Evolutionary conservation across 2,888 invertebrate species (phyloP), one percentile per base, ranked within the genome.

Genomic region (Andrena bicolor): DNA sequence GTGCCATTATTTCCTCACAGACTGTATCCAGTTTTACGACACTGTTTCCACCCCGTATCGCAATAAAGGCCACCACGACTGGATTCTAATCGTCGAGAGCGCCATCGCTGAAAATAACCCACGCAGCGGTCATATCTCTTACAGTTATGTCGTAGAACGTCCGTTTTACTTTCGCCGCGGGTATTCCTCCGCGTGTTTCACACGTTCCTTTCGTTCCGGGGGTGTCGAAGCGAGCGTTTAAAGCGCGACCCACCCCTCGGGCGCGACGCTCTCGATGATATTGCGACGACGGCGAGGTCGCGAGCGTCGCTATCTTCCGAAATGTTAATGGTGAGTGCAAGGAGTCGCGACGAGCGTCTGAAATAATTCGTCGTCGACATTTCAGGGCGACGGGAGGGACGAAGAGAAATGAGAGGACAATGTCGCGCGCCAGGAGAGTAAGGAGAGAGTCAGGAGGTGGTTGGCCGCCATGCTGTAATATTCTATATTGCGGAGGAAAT

Each of bases 321-420:
- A 76, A 80, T 69, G 83, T 80, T 76, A 73, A 84, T 79, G 84
- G 75, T 56, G 60, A 70, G 71, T 53, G n/a, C 41, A 70, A 65
- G 49, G 64, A 16, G 53, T 65, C 74, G 51, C 28, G 61, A 65
- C 26, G 61, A n/a, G 49, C 23, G 32, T 53, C 23, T 49, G 65
- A 72, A 73, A 82, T 73, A 78, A 83, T 83, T 81, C 51, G 63
- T 70, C 53, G 74, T 48, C 23, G 64, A 53, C 79, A 23, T 60
- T 69, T 76, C 10, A 66, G 41, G 23, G 23, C 49, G n/a, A 16
- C 20, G 53, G 49, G 26, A 56, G 58, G n/a, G 60, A 35, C 51
- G 28, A 51, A 13, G 65, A 26, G 30, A 41, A 53, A 26, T n/a
- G 41, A 23, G 16, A 53, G 41, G 53, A 58, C 13, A 65, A 74